Conservation (phyloP, 2,888 invertebrate genomes). For the Callinectes sapidus region DNA sequence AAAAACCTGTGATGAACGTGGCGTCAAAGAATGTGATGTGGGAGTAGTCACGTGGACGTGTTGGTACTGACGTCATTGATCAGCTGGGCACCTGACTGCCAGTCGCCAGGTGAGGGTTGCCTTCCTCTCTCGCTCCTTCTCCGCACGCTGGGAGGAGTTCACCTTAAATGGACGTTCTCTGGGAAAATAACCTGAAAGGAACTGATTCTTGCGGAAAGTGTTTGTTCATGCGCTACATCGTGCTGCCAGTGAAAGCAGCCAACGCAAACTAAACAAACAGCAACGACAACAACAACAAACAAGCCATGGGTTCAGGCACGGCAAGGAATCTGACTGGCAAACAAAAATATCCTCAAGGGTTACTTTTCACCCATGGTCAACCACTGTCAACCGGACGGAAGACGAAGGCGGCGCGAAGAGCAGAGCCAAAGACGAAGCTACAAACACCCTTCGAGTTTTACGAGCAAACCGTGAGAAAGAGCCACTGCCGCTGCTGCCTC, state of each 20-base stretch:
- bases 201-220: background rate
- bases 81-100: slow-evolving; percentile 11
- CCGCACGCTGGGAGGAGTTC: background rate
- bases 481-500: background rate
- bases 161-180: background rate
- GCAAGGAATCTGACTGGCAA: background rate
- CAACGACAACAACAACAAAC: background rate
- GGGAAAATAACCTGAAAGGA: background rate
- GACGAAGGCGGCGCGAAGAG: background rate
- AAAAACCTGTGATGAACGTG: background rate
- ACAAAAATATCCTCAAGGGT: background rate
- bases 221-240: background rate
- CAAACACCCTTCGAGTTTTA: background rate
- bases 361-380: background rate
- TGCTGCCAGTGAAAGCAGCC: background rate
- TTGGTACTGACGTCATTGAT: slow-evolving; percentile 7
- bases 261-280: background rate
- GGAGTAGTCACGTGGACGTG: background rate
- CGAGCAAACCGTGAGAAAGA: background rate
- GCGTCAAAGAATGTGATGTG: background rate
- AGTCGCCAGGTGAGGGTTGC: slow-evolving; percentile 4
- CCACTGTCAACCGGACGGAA: background rate
- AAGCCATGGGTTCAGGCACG: background rate
- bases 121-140: background rate
- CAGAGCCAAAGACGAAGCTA: background rate